A percentile compares a stretch with the other conserved stretches of the same genome.
These are phyloP conservation scores for Prunella himalayana DNA, from an alignment of 2,113 vertebrate species.

Conservation along the genomic window DNA sequence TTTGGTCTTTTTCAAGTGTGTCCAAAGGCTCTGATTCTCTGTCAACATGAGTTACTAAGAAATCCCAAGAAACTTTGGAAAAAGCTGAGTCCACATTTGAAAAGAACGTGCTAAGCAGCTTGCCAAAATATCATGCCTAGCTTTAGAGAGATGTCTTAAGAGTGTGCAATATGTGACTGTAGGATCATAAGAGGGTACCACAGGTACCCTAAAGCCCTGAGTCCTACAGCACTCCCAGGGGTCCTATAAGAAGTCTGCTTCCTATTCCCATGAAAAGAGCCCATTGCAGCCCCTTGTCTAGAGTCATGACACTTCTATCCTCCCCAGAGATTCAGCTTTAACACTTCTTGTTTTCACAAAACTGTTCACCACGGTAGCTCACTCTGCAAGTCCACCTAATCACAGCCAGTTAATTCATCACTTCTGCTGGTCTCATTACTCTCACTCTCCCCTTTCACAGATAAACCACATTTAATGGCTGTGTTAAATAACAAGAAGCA, in stretches of 20 bases:
- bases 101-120: neutral
- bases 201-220: neutral
- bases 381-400: neutral
- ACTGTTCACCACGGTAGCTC: neutral
- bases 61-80: neutral
- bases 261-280: neutral
- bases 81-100: neutral
- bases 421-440: neutral
- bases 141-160: neutral
- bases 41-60: neutral
- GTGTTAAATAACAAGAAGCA: neutral
- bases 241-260: neutral
- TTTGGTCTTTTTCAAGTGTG: neutral
- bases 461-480: conserved; percentile 24
- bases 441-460: neutral
- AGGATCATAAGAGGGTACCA: neutral
- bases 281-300: neutral
- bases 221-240: neutral
- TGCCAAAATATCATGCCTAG: neutral
- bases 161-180: neutral
- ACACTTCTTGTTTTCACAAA: neutral
- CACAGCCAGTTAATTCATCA: neutral
- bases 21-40: neutral
- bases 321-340: neutral
- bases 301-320: neutral